Conservation (phyloP, 2,888 invertebrate genomes). For the Drosophila bunnanda region DNA sequence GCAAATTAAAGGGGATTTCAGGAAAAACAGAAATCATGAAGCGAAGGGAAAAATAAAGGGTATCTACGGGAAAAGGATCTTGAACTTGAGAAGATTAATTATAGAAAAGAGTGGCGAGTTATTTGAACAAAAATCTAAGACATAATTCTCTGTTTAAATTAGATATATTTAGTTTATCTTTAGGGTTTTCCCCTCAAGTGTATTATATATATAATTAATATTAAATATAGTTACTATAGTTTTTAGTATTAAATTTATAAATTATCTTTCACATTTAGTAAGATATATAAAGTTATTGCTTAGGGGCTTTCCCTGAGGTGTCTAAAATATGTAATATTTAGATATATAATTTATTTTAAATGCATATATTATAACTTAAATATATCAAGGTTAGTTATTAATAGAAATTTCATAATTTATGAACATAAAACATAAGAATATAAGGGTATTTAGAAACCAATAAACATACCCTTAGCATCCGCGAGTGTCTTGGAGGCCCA, state of each 20-base stretch:
- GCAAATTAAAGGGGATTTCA: neutral
- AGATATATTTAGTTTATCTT: neutral
- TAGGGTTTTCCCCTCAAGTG: neutral
- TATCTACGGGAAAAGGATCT: neutral
- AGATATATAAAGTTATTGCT: too few relatives aligned
- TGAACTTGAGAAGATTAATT: neutral
- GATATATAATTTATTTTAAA: neutral
- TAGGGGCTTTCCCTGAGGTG: neutral
- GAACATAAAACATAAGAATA: neutral
- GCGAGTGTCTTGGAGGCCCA: slow-evolving; percentile 32
- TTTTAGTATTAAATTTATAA: too few relatives aligned
- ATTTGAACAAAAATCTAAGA: neutral
- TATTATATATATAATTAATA: too few relatives aligned
- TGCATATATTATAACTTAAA: too few relatives aligned
- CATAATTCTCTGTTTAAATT: neutral
- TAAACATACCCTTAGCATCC: neutral
- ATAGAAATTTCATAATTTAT: neutral
- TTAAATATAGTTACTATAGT: too few relatives aligned
- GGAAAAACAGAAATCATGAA: too few relatives aligned
- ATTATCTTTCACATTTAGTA: too few relatives aligned
- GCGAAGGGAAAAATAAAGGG: too few relatives aligned
- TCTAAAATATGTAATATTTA: neutral
- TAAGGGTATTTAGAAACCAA: slow-evolving; percentile 19
- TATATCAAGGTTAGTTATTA: neutral
- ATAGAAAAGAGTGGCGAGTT: neutral